Evolutionary conservation across 2,113 vertebrate genomes (phyloP).

Genomic region (Heptranchias perlo): DNA sequence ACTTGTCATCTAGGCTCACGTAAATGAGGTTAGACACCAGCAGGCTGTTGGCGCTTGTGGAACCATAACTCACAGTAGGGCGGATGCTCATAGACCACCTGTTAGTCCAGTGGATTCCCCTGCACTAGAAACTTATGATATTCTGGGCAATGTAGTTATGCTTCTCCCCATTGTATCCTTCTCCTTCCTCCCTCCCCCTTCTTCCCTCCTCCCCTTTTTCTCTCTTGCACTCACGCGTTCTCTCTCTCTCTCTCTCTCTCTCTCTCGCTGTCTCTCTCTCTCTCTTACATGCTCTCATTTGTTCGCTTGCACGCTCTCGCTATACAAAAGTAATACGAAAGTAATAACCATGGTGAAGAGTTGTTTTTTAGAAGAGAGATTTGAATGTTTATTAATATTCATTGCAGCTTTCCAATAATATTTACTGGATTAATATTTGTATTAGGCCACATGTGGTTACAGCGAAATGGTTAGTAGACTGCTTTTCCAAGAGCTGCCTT

Average conservation of each 20-base stretch:
- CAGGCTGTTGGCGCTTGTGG: neutral
- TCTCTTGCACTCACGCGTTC: neutral
- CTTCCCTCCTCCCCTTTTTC: neutral
- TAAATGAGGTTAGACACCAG: too few relatives aligned
- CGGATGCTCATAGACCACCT: neutral
- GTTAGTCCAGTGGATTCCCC: neutral
- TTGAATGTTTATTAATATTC: conserved; percentile 23
- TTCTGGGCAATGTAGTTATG: neutral
- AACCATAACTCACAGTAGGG: neutral
- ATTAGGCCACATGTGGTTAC: conserved; percentile 81
- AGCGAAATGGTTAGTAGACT: conserved; percentile 82
- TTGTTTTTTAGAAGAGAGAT: neutral
- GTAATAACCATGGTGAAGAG: neutral
- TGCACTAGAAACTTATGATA: neutral
- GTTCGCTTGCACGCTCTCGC: neutral
- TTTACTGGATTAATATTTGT: conserved; percentile 14
- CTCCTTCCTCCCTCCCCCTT: neutral
- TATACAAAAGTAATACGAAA: neutral
- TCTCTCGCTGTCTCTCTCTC: too few relatives aligned
- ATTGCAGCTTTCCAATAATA: neutral
- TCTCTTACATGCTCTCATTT: neutral
- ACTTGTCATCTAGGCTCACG: too few relatives aligned
- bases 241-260: neutral
- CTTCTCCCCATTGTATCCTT: neutral
- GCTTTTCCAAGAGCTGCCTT: conserved; percentile 70